phyloP scores from a whole-genome alignment of 2,888 invertebrate genomes.

The Pollenia labialis region DNA sequence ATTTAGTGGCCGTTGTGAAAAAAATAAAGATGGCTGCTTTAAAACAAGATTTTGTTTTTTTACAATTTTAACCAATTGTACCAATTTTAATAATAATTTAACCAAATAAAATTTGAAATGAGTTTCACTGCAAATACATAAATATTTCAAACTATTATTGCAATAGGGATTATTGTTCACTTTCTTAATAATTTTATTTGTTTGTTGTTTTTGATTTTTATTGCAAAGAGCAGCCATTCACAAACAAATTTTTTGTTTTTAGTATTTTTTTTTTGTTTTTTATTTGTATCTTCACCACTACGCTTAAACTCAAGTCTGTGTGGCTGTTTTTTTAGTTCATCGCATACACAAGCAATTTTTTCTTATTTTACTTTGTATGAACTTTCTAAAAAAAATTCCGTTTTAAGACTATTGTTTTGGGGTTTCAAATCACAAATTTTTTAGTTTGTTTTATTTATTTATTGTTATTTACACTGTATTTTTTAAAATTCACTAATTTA shows the following conservation, averaged over 20 bases:
- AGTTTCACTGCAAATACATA: constrained; percentile 23
- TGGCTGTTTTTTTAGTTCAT: constrained; percentile 64
- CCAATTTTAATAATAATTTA: constrained; percentile 13
- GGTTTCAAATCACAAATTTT: constrained; percentile 43
- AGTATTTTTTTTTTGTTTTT: constrained; percentile 26
- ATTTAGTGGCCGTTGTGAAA: constrained; percentile 57
- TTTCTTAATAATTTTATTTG: constrained; percentile 24
- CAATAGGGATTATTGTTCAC: constrained; percentile 25
- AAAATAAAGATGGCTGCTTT: constrained; percentile 65
- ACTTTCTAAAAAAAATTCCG: constrained; percentile 68
- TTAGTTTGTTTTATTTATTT: constrained; percentile 18
- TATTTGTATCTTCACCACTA: constrained; percentile 39
- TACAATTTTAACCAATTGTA: constrained; percentile 18
- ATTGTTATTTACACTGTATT: constrained; percentile 64
- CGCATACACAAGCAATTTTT: constrained; percentile 68
- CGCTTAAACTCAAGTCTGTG: constrained; percentile 42
- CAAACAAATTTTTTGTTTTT: constrained; percentile 45
- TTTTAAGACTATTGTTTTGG: constrained; percentile 45
- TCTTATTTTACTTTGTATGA: constrained; percentile 61
- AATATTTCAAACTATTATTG: constrained; percentile 20
- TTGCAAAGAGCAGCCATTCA: constrained; percentile 63
- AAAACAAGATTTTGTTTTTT: constrained; percentile 38
- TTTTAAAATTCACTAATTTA: constrained; percentile 64
- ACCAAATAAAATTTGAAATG: constrained; percentile 16
- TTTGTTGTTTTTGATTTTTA: constrained; percentile 39